Conservation (phyloP, 2,888 invertebrate species). For the Blastobasis adustella region DNA sequence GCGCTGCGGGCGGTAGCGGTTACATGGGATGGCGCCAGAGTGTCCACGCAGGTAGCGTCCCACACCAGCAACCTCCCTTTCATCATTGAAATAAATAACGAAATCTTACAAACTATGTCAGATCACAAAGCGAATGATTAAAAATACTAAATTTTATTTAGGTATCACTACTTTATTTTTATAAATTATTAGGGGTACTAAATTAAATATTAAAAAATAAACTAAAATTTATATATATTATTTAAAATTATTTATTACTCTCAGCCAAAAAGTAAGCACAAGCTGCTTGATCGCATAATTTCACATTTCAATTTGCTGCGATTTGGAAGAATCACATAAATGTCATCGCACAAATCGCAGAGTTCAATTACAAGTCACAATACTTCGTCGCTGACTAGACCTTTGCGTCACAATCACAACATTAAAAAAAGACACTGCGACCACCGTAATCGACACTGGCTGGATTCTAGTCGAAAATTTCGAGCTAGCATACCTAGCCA, state of each 20-base stretch:
- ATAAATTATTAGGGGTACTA: conserved; percentile 34
- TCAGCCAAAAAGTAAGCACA: conserved; percentile 22
- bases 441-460: conserved; percentile 14
- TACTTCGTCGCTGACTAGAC: conserved; percentile 43
- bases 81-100: conserved; percentile 33
- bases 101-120: conserved; percentile 32
- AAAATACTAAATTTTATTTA: conserved; percentile 9
- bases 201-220: conserved; percentile 10
- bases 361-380: conserved; percentile 1
- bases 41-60: too few relatives aligned
- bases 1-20: too few relatives aligned
- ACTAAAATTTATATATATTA: conserved; percentile 22
- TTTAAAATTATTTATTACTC: conserved; percentile 20
- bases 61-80: too few relatives aligned
- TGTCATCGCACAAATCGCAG: not conserved
- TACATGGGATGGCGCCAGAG: too few relatives aligned
- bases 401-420: conserved; percentile 26
- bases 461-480: conserved; percentile 16
- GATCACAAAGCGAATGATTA: conserved; percentile 22
- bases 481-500: conserved; percentile 4
- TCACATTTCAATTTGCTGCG: too few relatives aligned
- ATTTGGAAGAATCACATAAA: not conserved
- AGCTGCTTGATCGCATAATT: conserved; percentile 33
- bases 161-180: conserved; percentile 19
- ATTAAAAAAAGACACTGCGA: conserved; percentile 18